Percentiles rank a stretch among this genome's conserved stretches.
phyloP scores from a whole-genome alignment of 1,140 invertebrate species.

The Pygmarrhopalites habei region DNA sequence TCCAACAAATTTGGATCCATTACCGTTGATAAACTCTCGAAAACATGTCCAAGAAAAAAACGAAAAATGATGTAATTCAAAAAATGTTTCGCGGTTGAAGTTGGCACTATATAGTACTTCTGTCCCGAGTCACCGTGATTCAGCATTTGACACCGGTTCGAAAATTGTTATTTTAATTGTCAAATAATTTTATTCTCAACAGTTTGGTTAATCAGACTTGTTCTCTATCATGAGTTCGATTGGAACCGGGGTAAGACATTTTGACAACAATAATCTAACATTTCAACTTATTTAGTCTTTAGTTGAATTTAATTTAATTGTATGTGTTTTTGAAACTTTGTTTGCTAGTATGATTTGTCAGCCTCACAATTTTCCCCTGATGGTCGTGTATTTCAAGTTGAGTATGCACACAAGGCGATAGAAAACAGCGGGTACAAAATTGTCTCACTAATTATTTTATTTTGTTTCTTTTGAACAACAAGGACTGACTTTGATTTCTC shows the following conservation, averaged over 20 bases:
- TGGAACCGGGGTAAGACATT: conserved; percentile 76
- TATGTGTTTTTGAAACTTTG: conserved; percentile 20
- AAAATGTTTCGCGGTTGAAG: too few relatives aligned
- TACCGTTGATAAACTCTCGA: too few relatives aligned
- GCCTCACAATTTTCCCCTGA: conserved; percentile 99
- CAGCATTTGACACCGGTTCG: too few relatives aligned
- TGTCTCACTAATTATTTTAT: conserved; percentile 10
- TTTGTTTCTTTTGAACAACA: not conserved
- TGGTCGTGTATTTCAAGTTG: conserved; percentile 97
- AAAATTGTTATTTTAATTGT: too few relatives aligned
- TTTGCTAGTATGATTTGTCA: conserved; percentile 89
- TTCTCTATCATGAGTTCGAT: conserved; percentile 92
- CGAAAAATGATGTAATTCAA: too few relatives aligned
- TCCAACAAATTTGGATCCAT: too few relatives aligned
- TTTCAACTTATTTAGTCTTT: not conserved
- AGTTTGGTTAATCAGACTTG: too few relatives aligned
- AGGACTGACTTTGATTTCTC: not conserved
- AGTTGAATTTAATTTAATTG: not conserved
- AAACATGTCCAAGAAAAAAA: too few relatives aligned
- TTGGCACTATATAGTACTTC: too few relatives aligned
- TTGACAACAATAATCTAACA: conserved; percentile 11
- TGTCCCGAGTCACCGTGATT: too few relatives aligned
- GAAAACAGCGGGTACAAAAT: conserved; percentile 90
- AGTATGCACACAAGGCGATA: conserved; percentile 98
- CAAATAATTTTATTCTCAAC: too few relatives aligned